Percentiles rank a stretch among this genome's conserved stretches.
Evolutionary conservation across 2,888 invertebrate genomes (phyloP).

Genomic region (Agrochola litura): DNA sequence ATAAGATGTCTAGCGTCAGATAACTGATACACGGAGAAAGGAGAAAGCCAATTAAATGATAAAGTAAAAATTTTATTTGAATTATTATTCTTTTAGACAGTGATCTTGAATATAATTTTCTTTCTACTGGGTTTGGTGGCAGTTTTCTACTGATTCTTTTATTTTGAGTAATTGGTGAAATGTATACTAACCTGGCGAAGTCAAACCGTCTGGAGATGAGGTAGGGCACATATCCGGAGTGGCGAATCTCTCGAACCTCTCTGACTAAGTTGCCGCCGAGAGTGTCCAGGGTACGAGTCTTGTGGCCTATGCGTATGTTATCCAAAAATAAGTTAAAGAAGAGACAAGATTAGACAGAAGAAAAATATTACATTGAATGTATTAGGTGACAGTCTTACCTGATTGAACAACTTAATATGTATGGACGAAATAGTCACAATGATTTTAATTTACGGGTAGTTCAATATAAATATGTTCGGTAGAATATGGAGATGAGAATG

Average conservation of each 20-base stretch:
- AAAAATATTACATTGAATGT: constrained; percentile 16
- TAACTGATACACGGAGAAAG: constrained; percentile 9
- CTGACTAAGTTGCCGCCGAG: constrained; percentile 84
- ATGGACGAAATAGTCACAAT: not conserved
- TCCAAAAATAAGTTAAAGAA: constrained; percentile 31
- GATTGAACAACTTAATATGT: constrained; percentile 1
- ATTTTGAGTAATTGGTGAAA: not conserved
- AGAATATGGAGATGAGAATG: not conserved
- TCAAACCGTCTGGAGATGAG: constrained; percentile 75
- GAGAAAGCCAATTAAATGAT: constrained; percentile 31
- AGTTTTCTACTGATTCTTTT: not conserved
- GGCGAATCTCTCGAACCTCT: constrained; percentile 82
- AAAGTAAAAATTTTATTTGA: constrained; percentile 18
- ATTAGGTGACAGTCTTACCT: constrained; percentile 59
- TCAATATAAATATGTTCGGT: not conserved
- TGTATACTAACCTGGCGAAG: constrained; percentile 72
- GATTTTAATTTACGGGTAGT: not conserved
- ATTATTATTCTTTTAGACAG: constrained; percentile 4
- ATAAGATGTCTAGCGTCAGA: constrained; percentile 23
- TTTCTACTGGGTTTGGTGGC: not conserved
- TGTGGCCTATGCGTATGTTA: constrained; percentile 79
- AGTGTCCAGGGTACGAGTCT: constrained; percentile 81
- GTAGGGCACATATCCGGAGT: constrained; percentile 76
- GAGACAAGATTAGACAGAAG: not conserved
- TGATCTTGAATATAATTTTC: not conserved